Conservation (phyloP, 2,888 invertebrate species). For the Clunio marinus region DNA sequence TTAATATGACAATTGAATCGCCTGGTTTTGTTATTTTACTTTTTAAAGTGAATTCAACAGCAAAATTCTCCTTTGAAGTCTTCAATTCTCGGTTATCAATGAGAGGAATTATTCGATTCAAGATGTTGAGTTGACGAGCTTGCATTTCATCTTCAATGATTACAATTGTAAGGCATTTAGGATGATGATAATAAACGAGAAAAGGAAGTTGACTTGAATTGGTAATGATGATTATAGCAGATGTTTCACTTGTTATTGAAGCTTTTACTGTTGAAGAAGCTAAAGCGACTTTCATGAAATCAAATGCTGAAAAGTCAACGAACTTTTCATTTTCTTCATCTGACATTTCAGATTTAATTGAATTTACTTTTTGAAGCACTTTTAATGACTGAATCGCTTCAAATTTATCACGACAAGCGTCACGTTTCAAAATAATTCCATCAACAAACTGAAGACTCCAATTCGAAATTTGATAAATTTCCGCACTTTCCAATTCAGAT, state of each 20-base stretch:
- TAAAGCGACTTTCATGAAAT: neutral
- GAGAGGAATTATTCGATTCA: neutral
- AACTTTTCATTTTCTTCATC: neutral
- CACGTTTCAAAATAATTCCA: neutral
- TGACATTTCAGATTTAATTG: neutral
- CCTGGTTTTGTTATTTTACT: no score
- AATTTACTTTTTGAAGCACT: neutral
- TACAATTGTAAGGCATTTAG: neutral
- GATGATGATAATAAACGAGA: neutral
- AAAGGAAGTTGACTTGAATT: neutral
- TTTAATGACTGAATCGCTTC: neutral
- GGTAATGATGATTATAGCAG: neutral
- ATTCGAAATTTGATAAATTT: neutral
- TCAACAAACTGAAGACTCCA: neutral
- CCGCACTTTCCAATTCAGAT: neutral
- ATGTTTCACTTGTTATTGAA: neutral
- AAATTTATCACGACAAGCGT: neutral
- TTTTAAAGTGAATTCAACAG: neutral
- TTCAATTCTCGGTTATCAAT: neutral
- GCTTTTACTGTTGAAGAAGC: neutral
- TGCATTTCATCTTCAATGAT: neutral
- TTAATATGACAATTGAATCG: neutral
- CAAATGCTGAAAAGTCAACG: neutral
- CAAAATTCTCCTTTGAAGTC: neutral
- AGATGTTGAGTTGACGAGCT: neutral